These are phyloP conservation scores for Suncus etruscus DNA, from an alignment of 2,113 vertebrate genomes.

Conservation along the genomic window DNA sequence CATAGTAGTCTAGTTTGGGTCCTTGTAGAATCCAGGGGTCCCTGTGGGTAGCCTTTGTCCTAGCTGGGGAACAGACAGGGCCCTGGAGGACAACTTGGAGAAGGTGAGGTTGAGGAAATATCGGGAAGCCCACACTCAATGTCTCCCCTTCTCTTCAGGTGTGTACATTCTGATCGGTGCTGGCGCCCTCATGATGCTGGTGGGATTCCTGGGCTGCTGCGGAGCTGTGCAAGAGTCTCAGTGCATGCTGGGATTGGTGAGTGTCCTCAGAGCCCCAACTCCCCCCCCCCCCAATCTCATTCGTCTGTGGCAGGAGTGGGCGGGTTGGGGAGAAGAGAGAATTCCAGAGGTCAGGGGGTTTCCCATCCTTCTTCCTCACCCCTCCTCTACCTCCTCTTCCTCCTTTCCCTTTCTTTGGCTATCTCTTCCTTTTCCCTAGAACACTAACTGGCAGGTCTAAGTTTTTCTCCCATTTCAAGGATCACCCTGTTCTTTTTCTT, in stretches of 20 bases:
- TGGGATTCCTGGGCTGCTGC: constrained; percentile 98
- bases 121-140: no score
- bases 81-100: neutral
- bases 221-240: constrained; percentile 97
- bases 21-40: no score
- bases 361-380: neutral
- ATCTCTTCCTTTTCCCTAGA: constrained; percentile 14
- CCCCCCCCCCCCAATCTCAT: neutral
- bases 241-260: constrained; percentile 97
- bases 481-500: constrained; percentile 42
- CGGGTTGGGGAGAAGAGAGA: neutral
- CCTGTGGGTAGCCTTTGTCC: neutral
- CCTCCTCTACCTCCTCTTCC: no score
- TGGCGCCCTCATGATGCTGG: constrained; percentile 97
- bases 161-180: constrained; percentile 96
- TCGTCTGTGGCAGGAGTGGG: neutral
- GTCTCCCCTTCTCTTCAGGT: constrained; percentile 83
- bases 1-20: no score
- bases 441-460: constrained; percentile 53
- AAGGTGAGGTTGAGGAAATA: no score
- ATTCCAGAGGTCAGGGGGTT: neutral
- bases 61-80: neutral
- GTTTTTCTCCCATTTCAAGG: constrained; percentile 5
- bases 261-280: constrained; percentile 63
- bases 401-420: constrained; percentile 12